Conservation (phyloP, 2,113 vertebrate species). For the Shinisaurus crocodilurus region DNA sequence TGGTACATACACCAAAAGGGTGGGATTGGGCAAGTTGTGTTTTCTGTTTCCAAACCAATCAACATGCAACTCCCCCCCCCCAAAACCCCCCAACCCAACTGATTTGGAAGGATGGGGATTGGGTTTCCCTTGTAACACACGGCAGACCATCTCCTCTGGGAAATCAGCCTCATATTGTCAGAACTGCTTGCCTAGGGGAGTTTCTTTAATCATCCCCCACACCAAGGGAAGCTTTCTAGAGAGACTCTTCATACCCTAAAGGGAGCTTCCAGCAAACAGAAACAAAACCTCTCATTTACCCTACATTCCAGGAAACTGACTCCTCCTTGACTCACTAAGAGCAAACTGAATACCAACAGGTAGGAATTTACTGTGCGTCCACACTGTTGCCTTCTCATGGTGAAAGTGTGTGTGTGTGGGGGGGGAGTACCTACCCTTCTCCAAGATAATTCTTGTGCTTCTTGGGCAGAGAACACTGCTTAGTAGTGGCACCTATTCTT, state of each 20-base stretch:
- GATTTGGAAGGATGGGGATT: neutral
- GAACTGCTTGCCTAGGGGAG: neutral
- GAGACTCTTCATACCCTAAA: neutral
- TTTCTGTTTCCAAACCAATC: neutral
- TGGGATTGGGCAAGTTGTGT: neutral
- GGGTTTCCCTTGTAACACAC: neutral
- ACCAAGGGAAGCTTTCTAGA: slow-evolving; percentile 4
- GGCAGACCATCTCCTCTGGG: neutral
- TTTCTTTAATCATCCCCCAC: neutral
- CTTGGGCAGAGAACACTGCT: neutral
- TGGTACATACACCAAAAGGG: neutral
- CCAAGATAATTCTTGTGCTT: neutral
- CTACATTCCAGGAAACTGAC: slow-evolving; percentile 19
- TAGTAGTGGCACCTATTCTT: neutral
- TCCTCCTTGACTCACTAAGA: neutral
- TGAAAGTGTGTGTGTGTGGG: neutral
- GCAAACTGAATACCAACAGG: neutral
- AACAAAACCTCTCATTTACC: slow-evolving; percentile 3
- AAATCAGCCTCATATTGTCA: neutral
- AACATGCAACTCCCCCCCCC: neutral
- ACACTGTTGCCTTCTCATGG: neutral
- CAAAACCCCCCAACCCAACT: neutral
- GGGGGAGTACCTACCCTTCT: neutral
- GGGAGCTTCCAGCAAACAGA: neutral
- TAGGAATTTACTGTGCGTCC: neutral